Evolutionary conservation across 2,797 vertebrate species (phyloP).

Genomic region (Enteromius anoplus): DNA sequence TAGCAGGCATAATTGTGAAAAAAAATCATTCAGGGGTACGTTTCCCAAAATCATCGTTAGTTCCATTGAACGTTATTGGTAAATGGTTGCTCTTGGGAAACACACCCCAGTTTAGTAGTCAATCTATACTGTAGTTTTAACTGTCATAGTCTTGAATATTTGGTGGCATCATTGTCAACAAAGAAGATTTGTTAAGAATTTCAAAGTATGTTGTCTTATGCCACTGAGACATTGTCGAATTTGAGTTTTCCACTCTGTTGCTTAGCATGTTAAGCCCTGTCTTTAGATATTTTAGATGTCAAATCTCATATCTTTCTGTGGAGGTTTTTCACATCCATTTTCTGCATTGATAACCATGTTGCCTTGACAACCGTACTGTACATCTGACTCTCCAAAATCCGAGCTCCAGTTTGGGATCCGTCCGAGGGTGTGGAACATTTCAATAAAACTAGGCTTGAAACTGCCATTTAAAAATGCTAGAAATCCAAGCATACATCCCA

Average conservation of each 20-base stretch:
- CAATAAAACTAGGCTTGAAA: neutral
- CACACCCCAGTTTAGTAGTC: neutral
- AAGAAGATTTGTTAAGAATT: neutral
- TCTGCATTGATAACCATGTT: slow-evolving; percentile 25
- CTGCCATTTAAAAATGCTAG: neutral
- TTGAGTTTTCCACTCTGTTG: neutral
- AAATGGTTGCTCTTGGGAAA: too few species aligned
- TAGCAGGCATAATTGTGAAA: too few species aligned
- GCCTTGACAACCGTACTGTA: slow-evolving; percentile 27
- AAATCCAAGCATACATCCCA: slow-evolving; percentile 19
- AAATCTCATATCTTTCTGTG: neutral
- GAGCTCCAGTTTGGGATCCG: neutral
- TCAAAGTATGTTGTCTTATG: neutral
- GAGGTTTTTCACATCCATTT: slow-evolving; percentile 10
- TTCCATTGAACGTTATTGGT: too few species aligned
- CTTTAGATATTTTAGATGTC: slow-evolving; percentile 9
- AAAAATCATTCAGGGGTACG: too few species aligned
- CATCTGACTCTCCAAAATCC: slow-evolving; percentile 22
- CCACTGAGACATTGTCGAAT: neutral
- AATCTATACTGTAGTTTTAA: neutral
- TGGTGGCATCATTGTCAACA: neutral
- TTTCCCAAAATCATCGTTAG: too few species aligned
- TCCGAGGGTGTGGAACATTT: neutral
- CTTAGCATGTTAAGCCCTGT: neutral
- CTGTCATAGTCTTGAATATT: neutral